These are phyloP conservation scores for Oscarella lobularis DNA, from an alignment of 37 sponge, comb jelly and placozoan species.

Conservation along the genomic window DNA sequence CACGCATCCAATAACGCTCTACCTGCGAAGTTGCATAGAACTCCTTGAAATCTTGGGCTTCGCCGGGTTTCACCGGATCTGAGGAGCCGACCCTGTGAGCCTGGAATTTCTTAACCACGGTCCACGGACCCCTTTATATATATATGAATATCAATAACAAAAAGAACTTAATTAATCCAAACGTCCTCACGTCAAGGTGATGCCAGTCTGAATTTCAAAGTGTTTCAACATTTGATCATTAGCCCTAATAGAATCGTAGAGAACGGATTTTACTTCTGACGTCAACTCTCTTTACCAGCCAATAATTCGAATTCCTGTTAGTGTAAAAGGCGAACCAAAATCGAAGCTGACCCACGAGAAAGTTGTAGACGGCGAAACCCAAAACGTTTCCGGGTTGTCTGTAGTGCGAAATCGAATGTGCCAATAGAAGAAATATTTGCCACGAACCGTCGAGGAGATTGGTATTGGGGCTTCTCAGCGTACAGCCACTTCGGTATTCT, in stretches of 20 bases:
- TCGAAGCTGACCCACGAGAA: slow-evolving; percentile 37
- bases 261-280: not conserved
- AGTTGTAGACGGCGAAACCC: slow-evolving; percentile 36
- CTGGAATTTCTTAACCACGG: slow-evolving; percentile 33
- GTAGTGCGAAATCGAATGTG: too few relatives aligned
- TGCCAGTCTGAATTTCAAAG: slow-evolving; percentile 44
- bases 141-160: slow-evolving; percentile 16
- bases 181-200: slow-evolving; percentile 28
- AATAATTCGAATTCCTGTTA: slow-evolving; percentile 62
- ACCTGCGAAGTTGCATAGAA: slow-evolving; percentile 58
- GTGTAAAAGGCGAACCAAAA: slow-evolving; percentile 43
- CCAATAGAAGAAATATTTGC: not conserved
- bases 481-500: slow-evolving; percentile 39
- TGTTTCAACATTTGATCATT: slow-evolving; percentile 49
- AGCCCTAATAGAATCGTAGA: slow-evolving; percentile 20
- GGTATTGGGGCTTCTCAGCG: slow-evolving; percentile 45
- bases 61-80: slow-evolving; percentile 30
- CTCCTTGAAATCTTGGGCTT: slow-evolving; percentile 58
- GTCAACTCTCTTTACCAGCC: slow-evolving; percentile 51
- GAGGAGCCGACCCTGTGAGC: slow-evolving; percentile 43
- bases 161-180: not conserved
- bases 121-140: slow-evolving; percentile 66
- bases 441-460: slow-evolving; percentile 47
- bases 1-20: not conserved
- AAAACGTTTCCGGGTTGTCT: slow-evolving; percentile 44